These are phyloP conservation scores for Sphaerophoria taeniata DNA, from an alignment of 2,888 invertebrate genomes.

Conservation along the genomic window DNA sequence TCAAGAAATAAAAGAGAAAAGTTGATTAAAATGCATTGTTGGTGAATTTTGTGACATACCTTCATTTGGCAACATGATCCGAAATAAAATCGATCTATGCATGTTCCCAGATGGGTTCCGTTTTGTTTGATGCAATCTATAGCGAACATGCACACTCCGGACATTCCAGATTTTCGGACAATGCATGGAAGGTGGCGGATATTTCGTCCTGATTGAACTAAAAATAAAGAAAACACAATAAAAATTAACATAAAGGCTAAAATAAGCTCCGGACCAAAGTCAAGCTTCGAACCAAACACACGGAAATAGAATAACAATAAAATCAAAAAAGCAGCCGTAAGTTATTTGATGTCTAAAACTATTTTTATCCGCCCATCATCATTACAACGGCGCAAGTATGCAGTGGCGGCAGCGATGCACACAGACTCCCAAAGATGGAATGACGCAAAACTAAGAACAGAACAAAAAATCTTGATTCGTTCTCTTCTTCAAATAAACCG, in stretches of 20 bases:
- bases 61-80: conserved; percentile 95
- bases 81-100: conserved; percentile 96
- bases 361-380: conserved; percentile 12
- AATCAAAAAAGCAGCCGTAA: neutral
- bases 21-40: neutral
- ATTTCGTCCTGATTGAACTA: conserved; percentile 92
- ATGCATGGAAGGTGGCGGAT: conserved; percentile 95
- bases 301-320: conserved; percentile 23
- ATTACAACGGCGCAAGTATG: no score
- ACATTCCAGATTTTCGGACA: conserved; percentile 90
- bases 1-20: neutral
- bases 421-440: conserved; percentile 20
- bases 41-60: conserved; percentile 75
- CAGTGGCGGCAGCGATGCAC: conserved; percentile 36
- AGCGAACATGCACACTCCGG: conserved; percentile 96
- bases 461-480: conserved; percentile 32
- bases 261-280: neutral
- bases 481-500: conserved; percentile 52
- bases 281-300: conserved; percentile 27
- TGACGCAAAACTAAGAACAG: conserved; percentile 43
- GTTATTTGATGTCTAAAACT: conserved; percentile 4
- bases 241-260: conserved; percentile 14
- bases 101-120: conserved; percentile 95
- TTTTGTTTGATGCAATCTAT: conserved; percentile 95
- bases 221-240: conserved; percentile 80